Evolutionary conservation across 2,113 vertebrate genomes (phyloP).

Genomic region (Dicerorhinus sumatrensis): DNA sequence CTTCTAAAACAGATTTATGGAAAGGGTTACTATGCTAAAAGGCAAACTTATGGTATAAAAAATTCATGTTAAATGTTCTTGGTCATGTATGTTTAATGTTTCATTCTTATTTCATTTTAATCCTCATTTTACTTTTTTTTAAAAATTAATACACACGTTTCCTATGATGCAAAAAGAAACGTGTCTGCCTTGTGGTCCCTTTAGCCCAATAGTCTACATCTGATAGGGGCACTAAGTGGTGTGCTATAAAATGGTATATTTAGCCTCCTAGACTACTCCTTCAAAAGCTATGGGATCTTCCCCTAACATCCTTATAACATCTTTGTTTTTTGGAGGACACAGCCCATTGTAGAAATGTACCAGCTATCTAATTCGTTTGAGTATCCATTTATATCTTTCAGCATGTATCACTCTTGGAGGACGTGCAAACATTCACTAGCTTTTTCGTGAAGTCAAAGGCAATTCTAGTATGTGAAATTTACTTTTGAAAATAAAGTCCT

Average conservation of each 20-base stretch:
- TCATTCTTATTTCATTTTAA: constrained; percentile 61
- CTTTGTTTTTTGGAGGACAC: not conserved
- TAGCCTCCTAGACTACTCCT: not conserved
- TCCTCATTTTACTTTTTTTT: constrained; percentile 56
- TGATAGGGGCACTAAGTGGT: not conserved
- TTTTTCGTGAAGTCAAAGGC: not conserved
- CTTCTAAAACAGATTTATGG: constrained; percentile 78
- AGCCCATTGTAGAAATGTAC: constrained; percentile 13
- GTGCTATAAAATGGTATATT: not conserved
- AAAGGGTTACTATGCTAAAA: constrained; percentile 65
- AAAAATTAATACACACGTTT: constrained; percentile 14
- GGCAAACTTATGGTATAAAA: constrained; percentile 72
- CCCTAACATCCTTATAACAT: not conserved
- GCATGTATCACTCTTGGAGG: not conserved
- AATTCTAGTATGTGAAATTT: constrained; percentile 26
- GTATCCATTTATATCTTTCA: constrained; percentile 2
- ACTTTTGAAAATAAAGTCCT: constrained; percentile 50
- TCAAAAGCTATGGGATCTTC: not conserved
- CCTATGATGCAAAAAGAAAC: constrained; percentile 10
- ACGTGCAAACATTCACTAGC: constrained; percentile 13
- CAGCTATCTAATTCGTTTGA: not conserved
- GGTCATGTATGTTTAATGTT: constrained; percentile 75
- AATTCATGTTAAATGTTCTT: constrained; percentile 72
- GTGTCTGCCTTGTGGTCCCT: constrained; percentile 6
- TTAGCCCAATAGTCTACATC: not conserved